Evolutionary conservation across 2,888 invertebrate species (phyloP), one percentile per base, ranked within the genome.

Genomic region (Pelosia muscerda): DNA sequence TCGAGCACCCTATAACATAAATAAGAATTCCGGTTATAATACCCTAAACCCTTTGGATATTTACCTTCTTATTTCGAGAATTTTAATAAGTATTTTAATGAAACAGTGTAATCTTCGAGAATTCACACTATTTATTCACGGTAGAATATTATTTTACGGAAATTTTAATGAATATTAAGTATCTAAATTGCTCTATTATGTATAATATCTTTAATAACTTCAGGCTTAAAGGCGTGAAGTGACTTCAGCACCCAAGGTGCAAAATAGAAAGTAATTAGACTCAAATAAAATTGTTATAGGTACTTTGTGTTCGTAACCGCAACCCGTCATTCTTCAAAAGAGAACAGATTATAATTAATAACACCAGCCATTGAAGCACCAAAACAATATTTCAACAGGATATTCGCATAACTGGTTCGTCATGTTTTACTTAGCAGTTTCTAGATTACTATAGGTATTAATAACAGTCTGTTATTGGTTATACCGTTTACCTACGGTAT

Each of bases 321-420:
- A 42, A 59, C 42, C 58, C 56, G 55, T 15, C 55, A 26, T 42
- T 38, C 28, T 58, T 38, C 19, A 38, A 23, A 23, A 19, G 38
- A 60, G 63, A 25, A 49, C 59, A 59, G 65, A 65, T 23, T 10
- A 57, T 72, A 64, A 76, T 76, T 58, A 70, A 68, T 78, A 74
- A 71, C 28, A 55, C 53, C 26, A 66, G 65, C 62, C 71, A 68
- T 57, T n/a, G 15, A 66, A 15, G 28, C 53, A 53, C 28, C 9
- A 49, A 42, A 22, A 34, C 56, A 28, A 66, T 68, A 61, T 56
- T 65, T 65, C 42, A 65, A 49, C 31, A 22, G 2, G 31, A 58
- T 31, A 23, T 31, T 58, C 42, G 22, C 58, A 49, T 65, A 49
- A 65, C 26, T n/a, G n/a, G 49, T 23, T 59, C 49, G 19, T 34